Base-by-base conservation (phyloP, 2,113 vertebrate genomes). In the Rhadina sibilatrix region DNA sequence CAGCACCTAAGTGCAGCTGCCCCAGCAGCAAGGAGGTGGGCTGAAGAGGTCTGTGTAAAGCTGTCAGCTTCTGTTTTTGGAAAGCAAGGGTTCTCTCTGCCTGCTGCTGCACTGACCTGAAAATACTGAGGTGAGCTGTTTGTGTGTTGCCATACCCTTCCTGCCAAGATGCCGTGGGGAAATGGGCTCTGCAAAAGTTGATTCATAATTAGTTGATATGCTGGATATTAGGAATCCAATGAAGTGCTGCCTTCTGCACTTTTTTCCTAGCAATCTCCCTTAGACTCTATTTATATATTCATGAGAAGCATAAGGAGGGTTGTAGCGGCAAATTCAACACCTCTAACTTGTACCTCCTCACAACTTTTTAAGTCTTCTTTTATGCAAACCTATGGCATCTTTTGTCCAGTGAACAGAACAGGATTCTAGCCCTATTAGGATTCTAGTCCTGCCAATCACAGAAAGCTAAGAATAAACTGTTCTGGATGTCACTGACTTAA, bases 121-220 rank as follows among this genome's bases (percentile, higher is more conserved):
- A 83, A 87, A 59, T 15, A 23, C 30, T 0, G 0, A 21, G 38
- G 52, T 70, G 89, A 89, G 4, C 23, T 74, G 20, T 50, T 61
- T 0, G 1, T 1, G 2, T 1, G 1, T 30, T 85, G 71, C 85
- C 3, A 0, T 57, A 7, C 0, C 0, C 30, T 80, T 78, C 44
- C 24, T 60, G 68, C 50, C 63, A 54, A 59, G 46, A 10, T 59
- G 35, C 59, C 44, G 63, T 44, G 56, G 47, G 60, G 80, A 89
- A 77, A 40, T 31, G 52, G 13, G 50, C 56, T 63, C 66, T 80
- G n/a, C 63, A 63, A 27, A 88, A 63, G 31, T 52, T 30, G 27
- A 25, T 77, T 65, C 7, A 2, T 20, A 38, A 37, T 72, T 27
- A 74, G 28, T 37, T 54, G 68, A 47, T 80, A 28, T 5, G 2